phyloP scores from a whole-genome alignment of 2,797 vertebrate genomes.

The Ispidina lecontei region DNA sequence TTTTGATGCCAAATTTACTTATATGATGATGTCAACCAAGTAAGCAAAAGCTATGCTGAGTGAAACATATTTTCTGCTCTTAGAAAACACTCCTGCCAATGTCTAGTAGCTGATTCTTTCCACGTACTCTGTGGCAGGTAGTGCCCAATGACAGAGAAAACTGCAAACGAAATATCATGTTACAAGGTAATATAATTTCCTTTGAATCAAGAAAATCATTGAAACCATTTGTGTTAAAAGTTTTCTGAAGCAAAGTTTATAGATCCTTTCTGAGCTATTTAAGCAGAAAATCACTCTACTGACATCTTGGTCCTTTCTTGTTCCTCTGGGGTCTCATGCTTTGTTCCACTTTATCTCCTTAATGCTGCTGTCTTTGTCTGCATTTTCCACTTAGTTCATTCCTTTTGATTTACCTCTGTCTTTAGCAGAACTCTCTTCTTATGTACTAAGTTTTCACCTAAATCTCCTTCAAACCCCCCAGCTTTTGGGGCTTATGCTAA shows the following conservation, averaged over 20 bases:
- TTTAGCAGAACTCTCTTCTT: constrained; percentile 1
- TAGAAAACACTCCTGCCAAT: neutral
- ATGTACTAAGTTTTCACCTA: neutral
- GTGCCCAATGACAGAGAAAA: neutral
- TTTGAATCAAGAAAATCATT: neutral
- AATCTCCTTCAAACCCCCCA: neutral
- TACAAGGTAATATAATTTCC: neutral
- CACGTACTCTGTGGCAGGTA: neutral
- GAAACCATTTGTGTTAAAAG: neutral
- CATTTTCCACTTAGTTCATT: neutral
- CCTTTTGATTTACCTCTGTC: constrained; percentile 2
- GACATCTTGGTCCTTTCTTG: neutral
- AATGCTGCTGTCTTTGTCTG: neutral
- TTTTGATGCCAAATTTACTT: neutral
- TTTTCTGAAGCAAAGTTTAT: constrained; percentile 17
- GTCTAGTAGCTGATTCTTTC: neutral
- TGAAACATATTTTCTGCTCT: neutral
- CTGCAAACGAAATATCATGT: neutral
- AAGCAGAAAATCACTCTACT: constrained; percentile 34
- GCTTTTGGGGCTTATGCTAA: constrained; percentile 8
- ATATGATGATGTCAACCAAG: neutral
- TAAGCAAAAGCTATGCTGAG: neutral
- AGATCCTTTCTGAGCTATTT: constrained; percentile 33
- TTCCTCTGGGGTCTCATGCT: neutral
- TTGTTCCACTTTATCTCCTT: constrained; percentile 42